Evolutionary conservation across 1,140 invertebrate species (phyloP).

Genomic region (Ganaspis sp.): DNA sequence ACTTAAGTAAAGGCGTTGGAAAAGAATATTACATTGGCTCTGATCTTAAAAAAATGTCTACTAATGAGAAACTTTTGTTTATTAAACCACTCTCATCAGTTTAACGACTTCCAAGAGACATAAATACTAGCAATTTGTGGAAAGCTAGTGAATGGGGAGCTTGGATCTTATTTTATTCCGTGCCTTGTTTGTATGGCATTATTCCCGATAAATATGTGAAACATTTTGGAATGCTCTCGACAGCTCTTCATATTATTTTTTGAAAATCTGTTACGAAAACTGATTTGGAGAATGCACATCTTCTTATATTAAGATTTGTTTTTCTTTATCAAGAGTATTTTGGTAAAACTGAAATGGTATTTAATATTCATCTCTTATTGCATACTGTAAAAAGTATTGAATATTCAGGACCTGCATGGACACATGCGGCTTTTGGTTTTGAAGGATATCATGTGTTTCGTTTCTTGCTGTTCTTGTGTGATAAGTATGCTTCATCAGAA

Average conservation of each 20-base stretch:
- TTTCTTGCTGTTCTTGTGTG: not conserved
- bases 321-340: conserved; percentile 38
- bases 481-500: no score
- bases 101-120: conserved; percentile 4
- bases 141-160: conserved; percentile 45
- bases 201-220: conserved; percentile 36
- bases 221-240: conserved; percentile 27
- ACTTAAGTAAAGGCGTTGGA: not conserved
- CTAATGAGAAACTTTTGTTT: conserved; percentile 31
- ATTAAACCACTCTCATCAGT: conserved; percentile 29
- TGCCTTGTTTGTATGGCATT: conserved; percentile 34
- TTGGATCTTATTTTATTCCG: conserved; percentile 43
- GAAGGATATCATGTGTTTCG: conserved; percentile 41
- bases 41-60: not conserved
- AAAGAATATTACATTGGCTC: conserved; percentile 39
- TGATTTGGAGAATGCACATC: conserved; percentile 26
- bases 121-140: conserved; percentile 39
- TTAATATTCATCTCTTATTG: conserved; percentile 39
- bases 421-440: conserved; percentile 42
- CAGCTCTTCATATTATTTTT: conserved; percentile 33
- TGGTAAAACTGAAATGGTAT: conserved; percentile 33
- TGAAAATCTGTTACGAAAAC: conserved; percentile 1
- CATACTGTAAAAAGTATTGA: conserved; percentile 30
- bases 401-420: conserved; percentile 40
- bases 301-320: conserved; percentile 34